phyloP scores from a whole-genome alignment of 2,888 invertebrate species.

The Tromatobia lineatoria region DNA sequence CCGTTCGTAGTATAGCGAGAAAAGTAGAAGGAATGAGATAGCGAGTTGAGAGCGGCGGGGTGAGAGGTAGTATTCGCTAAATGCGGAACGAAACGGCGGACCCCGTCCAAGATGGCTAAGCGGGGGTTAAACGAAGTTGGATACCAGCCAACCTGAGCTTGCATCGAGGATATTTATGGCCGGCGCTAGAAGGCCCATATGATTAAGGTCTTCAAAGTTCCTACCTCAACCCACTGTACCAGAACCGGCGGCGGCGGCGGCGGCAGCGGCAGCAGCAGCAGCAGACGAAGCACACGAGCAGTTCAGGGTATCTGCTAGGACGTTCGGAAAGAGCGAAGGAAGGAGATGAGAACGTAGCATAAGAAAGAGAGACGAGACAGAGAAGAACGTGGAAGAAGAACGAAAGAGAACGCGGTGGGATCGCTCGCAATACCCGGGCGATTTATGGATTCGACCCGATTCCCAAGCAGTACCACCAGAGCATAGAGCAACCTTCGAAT shows the following conservation, averaged over 20 bases:
- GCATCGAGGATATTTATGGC: constrained; percentile 78
- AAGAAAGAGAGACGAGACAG: constrained; percentile 37
- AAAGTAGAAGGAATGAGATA: constrained; percentile 44
- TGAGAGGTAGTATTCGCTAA: constrained; percentile 62
- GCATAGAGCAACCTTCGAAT: constrained; percentile 59
- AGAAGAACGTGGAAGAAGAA: constrained; percentile 35
- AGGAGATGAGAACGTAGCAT: constrained; percentile 33
- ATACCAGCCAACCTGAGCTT: constrained; percentile 76
- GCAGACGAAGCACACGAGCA: constrained; percentile 20
- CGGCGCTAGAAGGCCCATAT: constrained; percentile 78
- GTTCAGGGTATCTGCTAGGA: constrained; percentile 39
- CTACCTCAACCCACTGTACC: constrained; percentile 63
- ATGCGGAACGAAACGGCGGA: constrained; percentile 72
- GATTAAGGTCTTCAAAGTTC: constrained; percentile 78
- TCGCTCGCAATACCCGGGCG: constrained; percentile 49
- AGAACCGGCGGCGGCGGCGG: constrained; percentile 37
- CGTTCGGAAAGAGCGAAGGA: constrained; percentile 21
- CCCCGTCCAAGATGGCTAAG: constrained; percentile 71
- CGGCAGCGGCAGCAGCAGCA: constrained; percentile 13
- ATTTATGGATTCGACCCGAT: constrained; percentile 71
- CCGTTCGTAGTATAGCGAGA: constrained; percentile 4
- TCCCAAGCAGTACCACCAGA: constrained; percentile 41
- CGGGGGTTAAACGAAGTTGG: constrained; percentile 78
- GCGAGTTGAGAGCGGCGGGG: constrained; percentile 2
- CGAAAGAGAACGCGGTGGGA: constrained; percentile 38